phyloP scores from a whole-genome alignment of 2,113 vertebrate genomes.

The Centropristis striata region DNA sequence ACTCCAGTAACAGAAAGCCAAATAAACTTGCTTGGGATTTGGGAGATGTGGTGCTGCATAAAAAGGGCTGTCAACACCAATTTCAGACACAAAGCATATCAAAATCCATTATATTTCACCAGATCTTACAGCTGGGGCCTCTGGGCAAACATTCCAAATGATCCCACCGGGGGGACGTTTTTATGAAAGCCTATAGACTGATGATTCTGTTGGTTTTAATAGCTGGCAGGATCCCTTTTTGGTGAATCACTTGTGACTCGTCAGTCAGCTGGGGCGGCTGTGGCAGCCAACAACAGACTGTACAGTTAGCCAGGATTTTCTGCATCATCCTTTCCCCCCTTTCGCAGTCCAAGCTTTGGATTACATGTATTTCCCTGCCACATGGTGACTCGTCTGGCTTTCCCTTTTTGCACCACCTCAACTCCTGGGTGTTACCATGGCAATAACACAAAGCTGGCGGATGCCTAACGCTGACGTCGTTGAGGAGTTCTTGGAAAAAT shows the following conservation, averaged over 20 bases:
- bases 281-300: conserved; percentile 48
- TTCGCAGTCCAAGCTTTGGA: conserved; percentile 21
- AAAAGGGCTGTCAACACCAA: conserved; percentile 1
- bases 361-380: conserved; percentile 66
- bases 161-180: background rate
- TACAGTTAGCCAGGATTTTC: conserved; percentile 68
- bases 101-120: background rate
- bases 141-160: background rate
- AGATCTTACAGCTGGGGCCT: background rate
- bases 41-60: background rate
- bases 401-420: conserved; percentile 39
- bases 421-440: conserved; percentile 50
- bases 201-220: conserved; percentile 31
- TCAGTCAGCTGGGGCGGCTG: conserved; percentile 53
- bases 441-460: conserved; percentile 45
- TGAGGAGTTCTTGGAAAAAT: conserved; percentile 43
- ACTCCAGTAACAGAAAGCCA: background rate
- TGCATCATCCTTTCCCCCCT: conserved; percentile 69
- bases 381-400: conserved; percentile 44
- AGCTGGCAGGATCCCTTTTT: conserved; percentile 26
- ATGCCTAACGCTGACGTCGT: conserved; percentile 21
- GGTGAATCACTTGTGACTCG: conserved; percentile 63
- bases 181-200: background rate
- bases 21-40: background rate
- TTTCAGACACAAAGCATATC: background rate